A percentile compares a stretch with the other conserved stretches of the same genome.
These are phyloP conservation scores for Lampris megalopsis DNA, from an alignment of 2,113 vertebrate species.

Conservation along the genomic window DNA sequence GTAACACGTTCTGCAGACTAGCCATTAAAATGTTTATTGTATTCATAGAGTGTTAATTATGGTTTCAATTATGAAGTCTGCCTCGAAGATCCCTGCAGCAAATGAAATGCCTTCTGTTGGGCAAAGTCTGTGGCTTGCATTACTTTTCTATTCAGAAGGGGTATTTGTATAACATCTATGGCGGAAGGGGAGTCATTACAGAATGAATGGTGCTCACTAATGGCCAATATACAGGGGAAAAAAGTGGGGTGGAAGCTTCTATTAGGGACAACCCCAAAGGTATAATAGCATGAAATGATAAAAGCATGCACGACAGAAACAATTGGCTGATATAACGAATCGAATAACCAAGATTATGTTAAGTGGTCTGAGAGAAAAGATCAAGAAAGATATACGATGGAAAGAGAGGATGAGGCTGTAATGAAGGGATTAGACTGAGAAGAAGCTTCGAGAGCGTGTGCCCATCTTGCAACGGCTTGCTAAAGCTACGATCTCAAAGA, in stretches of 20 bases:
- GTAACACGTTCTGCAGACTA: too few relatives aligned
- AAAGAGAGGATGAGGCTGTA: neutral
- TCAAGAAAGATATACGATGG: neutral
- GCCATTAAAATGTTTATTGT: neutral
- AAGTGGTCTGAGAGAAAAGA: neutral
- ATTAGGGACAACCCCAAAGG: constrained; percentile 16
- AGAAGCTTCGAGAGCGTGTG: neutral
- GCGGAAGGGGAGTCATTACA: constrained; percentile 27
- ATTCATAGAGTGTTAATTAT: constrained; percentile 21
- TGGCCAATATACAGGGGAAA: neutral
- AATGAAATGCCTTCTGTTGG: constrained; percentile 19
- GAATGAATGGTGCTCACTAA: constrained; percentile 16
- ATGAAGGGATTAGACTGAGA: neutral
- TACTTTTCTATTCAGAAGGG: constrained; percentile 48
- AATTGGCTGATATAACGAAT: neutral
- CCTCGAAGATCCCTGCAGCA: neutral
- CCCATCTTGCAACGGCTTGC: too few relatives aligned
- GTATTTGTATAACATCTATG: constrained; percentile 37
- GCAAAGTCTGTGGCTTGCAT: constrained; percentile 32
- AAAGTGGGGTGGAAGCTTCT: constrained; percentile 1
- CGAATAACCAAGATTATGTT: neutral
- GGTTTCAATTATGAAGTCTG: constrained; percentile 38
- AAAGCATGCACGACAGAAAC: constrained; percentile 4
- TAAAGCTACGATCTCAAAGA: too few relatives aligned
- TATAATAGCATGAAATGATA: neutral